Conservation (phyloP, 2,888 invertebrate species). For the Leptura quadrifasciata region DNA sequence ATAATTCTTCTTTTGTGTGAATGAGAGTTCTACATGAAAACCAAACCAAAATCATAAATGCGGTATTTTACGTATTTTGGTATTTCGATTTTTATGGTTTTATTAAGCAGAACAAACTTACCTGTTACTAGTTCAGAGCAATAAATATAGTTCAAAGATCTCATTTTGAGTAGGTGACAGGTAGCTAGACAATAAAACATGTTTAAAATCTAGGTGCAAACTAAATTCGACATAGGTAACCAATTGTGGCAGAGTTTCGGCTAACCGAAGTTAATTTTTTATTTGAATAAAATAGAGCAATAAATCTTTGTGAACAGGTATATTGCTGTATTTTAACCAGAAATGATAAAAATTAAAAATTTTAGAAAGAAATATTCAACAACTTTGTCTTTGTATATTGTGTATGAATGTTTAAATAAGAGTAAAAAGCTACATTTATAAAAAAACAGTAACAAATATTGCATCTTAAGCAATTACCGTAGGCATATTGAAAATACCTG, state of each 20-base stretch:
- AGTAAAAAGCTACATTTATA: too few relatives aligned
- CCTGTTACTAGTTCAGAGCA: slow-evolving; percentile 56
- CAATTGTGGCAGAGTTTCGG: slow-evolving; percentile 58
- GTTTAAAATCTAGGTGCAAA: slow-evolving; percentile 53
- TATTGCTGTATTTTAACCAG: slow-evolving; percentile 29
- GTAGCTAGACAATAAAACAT: slow-evolving; percentile 48
- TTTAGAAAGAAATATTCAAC: neutral
- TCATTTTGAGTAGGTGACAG: slow-evolving; percentile 50
- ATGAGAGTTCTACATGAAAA: slow-evolving; percentile 1
- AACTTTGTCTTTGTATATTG: neutral
- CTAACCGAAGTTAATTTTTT: slow-evolving; percentile 64
- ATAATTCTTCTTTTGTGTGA: neutral
- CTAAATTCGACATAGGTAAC: slow-evolving; percentile 46
- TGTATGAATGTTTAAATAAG: too few relatives aligned
- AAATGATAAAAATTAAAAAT: neutral
- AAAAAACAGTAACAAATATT: too few relatives aligned
- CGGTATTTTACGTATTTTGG: slow-evolving; percentile 41
- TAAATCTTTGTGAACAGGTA: slow-evolving; percentile 48
- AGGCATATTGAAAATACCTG: too few relatives aligned
- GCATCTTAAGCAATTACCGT: too few relatives aligned
- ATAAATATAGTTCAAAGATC: slow-evolving; percentile 58
- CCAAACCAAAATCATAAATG: slow-evolving; percentile 16
- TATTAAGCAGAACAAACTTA: slow-evolving; percentile 52
- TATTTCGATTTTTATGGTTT: slow-evolving; percentile 55
- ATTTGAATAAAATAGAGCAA: slow-evolving; percentile 50